Base-by-base conservation (phyloP, 2,888 invertebrate species). In the Tipula confusa region DNA sequence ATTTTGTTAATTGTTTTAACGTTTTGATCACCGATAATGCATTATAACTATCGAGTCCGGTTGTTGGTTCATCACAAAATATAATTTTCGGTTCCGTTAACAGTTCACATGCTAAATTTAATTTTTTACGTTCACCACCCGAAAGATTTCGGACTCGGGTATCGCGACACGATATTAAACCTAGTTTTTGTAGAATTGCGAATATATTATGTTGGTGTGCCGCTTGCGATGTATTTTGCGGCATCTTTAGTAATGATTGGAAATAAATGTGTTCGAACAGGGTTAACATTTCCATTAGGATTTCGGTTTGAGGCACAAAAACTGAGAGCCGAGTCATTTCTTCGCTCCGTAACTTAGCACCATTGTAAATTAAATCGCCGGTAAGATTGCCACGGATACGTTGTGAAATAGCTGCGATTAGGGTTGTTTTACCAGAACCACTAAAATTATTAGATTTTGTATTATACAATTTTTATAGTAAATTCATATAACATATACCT, bases 51-150 rank as follows among this genome's bases (percentile, higher is more conserved):
- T 98, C 98, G 83, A 98, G 89, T 0, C 98, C 97, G 0, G 97
- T 96, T 0, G 97, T 98, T 0, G 97, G 97, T 88, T 98, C 98
- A 87, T 98, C 98, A 88, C 97, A 97, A 90, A 98, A 97, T 83
- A 98, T 89, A 84, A 98, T 92, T 2, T 94, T 93, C 0, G 98
- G 98, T 88, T 98, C 96, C 83, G 95, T 96, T 83, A 98, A 90
- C 9, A 97, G 91, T 95, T 83, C 83, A 15, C 43, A 29, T 83
- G 97, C 98, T 86, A 98, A 92, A 2, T 97, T 93, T 0, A 98
- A 91, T 85, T 96, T 91, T 88, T 96, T 96, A 87, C 94, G 93
- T 89, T 98, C 97, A 0, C 98, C 98, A 0, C 98, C 97, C 0
- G 97, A 97, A 64, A 98, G 91, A 13, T 93, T 92, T 87, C 93